Conservation (phyloP, 1,140 invertebrate genomes). For the Thereuonema tuberculata region DNA sequence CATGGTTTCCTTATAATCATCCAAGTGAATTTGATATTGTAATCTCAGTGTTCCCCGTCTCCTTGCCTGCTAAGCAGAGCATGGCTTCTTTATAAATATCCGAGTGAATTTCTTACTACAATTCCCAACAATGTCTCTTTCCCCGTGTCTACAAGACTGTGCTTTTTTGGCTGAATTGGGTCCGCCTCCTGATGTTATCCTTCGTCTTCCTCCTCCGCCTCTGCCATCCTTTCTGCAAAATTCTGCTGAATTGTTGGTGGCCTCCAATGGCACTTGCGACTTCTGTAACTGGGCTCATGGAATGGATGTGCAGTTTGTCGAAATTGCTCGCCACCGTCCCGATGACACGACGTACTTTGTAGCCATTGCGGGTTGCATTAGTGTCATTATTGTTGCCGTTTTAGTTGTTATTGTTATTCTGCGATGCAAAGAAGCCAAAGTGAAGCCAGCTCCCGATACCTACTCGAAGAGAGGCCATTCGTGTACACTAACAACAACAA, state of each 20-base stretch:
- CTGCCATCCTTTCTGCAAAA: background rate
- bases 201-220: background rate
- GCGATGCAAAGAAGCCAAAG: slow-evolving; percentile 2
- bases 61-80: no score
- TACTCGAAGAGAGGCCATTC: background rate
- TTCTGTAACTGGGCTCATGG: slow-evolving; percentile 3
- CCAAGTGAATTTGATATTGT: no score
- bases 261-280: background rate
- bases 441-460: background rate
- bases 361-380: background rate
- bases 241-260: background rate
- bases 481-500: background rate
- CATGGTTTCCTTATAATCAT: no score
- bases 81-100: no score
- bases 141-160: slow-evolving; percentile 1
- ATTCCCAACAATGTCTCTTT: background rate
- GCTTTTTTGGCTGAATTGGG: background rate
- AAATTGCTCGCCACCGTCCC: background rate
- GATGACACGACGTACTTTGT: slow-evolving; percentile 1
- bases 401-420: background rate
- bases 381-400: background rate
- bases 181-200: background rate
- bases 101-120: no score
- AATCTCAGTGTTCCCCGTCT: no score
- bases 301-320: background rate